Conservation (phyloP, 2,113 vertebrate species). For the Sylvietta virens region DNA sequence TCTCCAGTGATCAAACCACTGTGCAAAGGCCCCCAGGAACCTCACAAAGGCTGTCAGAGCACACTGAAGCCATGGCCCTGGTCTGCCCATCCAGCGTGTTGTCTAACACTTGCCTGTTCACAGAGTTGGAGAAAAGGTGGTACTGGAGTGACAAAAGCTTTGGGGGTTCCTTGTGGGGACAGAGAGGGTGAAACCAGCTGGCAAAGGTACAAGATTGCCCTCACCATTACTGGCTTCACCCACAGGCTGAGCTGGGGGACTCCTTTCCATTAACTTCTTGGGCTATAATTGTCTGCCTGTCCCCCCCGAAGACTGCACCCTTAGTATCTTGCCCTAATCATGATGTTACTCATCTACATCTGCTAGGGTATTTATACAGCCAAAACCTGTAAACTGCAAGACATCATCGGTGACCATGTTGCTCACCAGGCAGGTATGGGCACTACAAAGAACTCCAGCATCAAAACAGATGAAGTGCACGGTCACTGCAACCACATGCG, state of each 20-base stretch:
- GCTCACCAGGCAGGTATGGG: neutral
- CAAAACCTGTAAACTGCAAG: neutral
- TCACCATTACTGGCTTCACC: neutral
- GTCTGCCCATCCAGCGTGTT: neutral
- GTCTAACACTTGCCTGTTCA: neutral
- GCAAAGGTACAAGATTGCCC: rapidly evolving
- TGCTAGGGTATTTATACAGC: neutral
- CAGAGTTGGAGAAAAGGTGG: neutral
- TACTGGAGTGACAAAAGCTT: neutral
- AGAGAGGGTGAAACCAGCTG: neutral
- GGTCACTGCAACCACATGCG: neutral
- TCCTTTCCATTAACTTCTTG: neutral
- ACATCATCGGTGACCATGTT: neutral
- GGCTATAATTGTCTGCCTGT: neutral
- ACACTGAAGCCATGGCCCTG: neutral
- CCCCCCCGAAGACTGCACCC: neutral
- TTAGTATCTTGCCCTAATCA: neutral
- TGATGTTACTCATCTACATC: too few relatives aligned
- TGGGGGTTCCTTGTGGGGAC: rapidly evolving
- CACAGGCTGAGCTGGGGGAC: neutral
- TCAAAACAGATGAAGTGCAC: neutral
- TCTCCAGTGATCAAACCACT: neutral
- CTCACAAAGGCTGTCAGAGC: neutral
- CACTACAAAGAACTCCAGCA: neutral
- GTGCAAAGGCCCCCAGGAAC: neutral